These are phyloP conservation scores for Zaprionus lineosus DNA, from an alignment of 2,888 invertebrate species.

Conservation along the genomic window DNA sequence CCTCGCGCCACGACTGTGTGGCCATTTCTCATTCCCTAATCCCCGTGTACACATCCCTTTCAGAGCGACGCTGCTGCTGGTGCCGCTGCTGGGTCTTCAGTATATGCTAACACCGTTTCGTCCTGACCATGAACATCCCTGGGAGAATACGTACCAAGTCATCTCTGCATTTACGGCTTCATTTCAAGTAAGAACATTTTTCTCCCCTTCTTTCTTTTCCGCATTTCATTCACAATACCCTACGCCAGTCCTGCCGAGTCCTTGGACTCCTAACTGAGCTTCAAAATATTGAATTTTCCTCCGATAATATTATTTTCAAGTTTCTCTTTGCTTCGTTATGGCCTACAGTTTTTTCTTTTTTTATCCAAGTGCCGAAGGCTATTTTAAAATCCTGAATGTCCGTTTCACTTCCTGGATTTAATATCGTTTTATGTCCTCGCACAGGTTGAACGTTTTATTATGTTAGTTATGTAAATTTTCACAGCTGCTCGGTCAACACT, in stretches of 20 bases:
- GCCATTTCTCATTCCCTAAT: background rate
- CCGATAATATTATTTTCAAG: too few species aligned
- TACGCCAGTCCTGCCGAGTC: too few species aligned
- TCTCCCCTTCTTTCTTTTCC: constrained; percentile 11
- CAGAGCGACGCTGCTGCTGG: constrained; percentile 93
- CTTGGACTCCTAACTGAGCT: too few species aligned
- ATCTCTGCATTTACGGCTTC: constrained; percentile 93
- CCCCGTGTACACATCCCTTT: constrained; percentile 27
- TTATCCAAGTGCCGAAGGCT: too few species aligned
- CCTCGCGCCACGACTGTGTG: constrained; percentile 35
- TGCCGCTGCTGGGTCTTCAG: constrained; percentile 95
- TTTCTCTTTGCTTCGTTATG: too few species aligned
- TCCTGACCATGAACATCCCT: constrained; percentile 87
- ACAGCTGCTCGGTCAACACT: constrained; percentile 15
- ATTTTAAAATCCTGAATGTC: too few species aligned
- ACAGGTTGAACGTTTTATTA: constrained; percentile 51
- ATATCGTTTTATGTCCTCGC: constrained; percentile 46
- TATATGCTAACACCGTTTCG: constrained; percentile 94
- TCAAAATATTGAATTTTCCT: too few species aligned
- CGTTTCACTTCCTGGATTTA: constrained; percentile 26
- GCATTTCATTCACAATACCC: constrained; percentile 5
- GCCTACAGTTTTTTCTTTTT: too few species aligned
- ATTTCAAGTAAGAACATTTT: constrained; percentile 87
- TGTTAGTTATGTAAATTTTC: constrained; percentile 51
- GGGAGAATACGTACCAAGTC: constrained; percentile 92